phyloP scores from a whole-genome alignment of 2,797 vertebrate species.

The Acipenser transmontanus region DNA sequence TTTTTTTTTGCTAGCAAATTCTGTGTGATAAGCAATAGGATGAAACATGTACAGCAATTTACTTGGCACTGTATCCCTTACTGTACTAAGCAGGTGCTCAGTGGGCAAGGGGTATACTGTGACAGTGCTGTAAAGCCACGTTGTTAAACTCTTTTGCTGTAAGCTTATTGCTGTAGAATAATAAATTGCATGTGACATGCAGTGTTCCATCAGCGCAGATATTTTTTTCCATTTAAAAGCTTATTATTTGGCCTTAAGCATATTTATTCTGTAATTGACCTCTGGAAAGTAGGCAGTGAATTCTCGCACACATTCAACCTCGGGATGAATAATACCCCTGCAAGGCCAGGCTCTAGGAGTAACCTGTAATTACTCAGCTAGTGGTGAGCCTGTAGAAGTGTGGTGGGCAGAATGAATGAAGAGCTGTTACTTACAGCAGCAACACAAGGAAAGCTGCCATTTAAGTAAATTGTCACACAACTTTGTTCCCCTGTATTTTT shows the following conservation, averaged over 20 bases:
- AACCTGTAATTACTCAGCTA: conserved; percentile 1
- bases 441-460: no score
- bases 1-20: not conserved
- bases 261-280: not conserved
- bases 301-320: not conserved
- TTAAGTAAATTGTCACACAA: no score
- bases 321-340: not conserved
- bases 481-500: no score
- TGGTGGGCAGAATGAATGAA: not conserved
- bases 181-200: not conserved
- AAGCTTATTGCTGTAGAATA: not conserved
- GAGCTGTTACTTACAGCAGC: not conserved
- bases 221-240: not conserved
- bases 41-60: not conserved
- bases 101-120: no score
- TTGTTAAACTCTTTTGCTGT: not conserved
- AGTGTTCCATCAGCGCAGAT: not conserved
- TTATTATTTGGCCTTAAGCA: not conserved
- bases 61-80: not conserved
- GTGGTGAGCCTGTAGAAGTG: not conserved
- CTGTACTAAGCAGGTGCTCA: no score
- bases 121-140: not conserved
- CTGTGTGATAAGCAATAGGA: not conserved
- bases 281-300: not conserved
- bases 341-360: not conserved